Conservation (phyloP, 37 sponge, comb jelly and placozoan genomes). For the Aphrocallistes beatrix region DNA sequence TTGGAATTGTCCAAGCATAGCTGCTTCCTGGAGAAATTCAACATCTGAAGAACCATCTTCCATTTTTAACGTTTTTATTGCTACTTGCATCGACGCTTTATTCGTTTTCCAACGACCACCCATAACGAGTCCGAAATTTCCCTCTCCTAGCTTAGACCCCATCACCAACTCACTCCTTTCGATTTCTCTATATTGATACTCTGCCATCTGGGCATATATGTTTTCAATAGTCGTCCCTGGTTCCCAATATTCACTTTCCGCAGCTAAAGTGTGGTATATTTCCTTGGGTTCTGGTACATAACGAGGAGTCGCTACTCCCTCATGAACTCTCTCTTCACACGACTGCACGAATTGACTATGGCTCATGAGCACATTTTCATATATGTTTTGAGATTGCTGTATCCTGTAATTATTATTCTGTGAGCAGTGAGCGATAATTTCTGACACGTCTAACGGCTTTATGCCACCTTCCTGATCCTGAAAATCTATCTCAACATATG, state of each 20-base stretch:
- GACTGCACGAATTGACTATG: too few relatives aligned
- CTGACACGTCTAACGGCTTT: too few relatives aligned
- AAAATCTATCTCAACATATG: too few relatives aligned
- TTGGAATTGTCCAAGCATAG: background rate
- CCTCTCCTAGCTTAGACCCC: background rate
- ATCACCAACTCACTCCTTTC: background rate
- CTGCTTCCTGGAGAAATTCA: background rate
- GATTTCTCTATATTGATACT: background rate
- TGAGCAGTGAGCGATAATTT: too few relatives aligned
- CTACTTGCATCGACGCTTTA: background rate
- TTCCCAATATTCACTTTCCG: slow-evolving; percentile 2
- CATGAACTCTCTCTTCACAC: too few relatives aligned
- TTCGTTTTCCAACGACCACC: background rate
- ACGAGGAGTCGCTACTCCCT: too few relatives aligned
- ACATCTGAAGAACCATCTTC: background rate
- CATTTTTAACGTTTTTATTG: background rate
- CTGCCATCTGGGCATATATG: background rate
- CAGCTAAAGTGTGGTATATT: too few relatives aligned
- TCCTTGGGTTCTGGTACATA: too few relatives aligned
- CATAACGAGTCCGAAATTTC: background rate
- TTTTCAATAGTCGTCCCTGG: background rate
- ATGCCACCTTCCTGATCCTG: too few relatives aligned
- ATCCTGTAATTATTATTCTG: too few relatives aligned
- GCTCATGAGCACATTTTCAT: too few relatives aligned
- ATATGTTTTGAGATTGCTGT: too few relatives aligned